A percentile compares a stretch with the other conserved stretches of the same genome.
Conservation (phyloP, 2,888 invertebrate genomes). For the Meliscaeva auricollis region DNA sequence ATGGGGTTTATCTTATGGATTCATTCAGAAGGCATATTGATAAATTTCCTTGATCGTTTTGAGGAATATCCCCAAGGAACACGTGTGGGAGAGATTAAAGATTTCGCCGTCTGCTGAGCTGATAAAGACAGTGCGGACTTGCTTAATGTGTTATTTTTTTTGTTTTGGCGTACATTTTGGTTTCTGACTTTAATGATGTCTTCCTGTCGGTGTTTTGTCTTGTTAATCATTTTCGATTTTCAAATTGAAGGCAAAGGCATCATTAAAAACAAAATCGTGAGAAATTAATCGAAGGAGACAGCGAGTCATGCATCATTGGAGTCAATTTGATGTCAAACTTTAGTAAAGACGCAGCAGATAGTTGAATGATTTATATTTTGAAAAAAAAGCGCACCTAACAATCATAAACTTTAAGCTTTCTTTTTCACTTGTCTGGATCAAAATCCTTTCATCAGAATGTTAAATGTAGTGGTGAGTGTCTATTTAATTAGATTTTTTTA, state of each 20-base stretch:
- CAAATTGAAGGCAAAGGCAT: background rate
- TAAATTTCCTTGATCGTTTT: background rate
- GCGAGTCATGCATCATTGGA: background rate
- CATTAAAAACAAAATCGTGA: background rate
- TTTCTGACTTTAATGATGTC: constrained; percentile 23
- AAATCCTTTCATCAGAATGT: too few species aligned
- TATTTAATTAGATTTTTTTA: too few species aligned
- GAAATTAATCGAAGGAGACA: background rate
- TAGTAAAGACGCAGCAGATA: too few species aligned
- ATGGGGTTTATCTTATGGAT: background rate
- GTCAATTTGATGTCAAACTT: background rate
- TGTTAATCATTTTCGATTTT: constrained; percentile 1
- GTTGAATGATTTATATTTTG: too few species aligned
- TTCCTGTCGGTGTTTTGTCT: constrained; percentile 30
- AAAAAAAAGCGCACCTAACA: too few species aligned
- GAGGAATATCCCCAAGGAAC: background rate
- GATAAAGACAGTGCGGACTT: background rate
- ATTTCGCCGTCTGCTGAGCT: background rate
- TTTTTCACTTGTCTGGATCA: too few species aligned
- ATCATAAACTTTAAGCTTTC: too few species aligned
- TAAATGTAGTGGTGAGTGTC: too few species aligned
- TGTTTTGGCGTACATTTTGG: too few species aligned
- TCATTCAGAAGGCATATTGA: background rate
- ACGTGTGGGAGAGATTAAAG: constrained; percentile 30
- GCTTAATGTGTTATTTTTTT: background rate